These are phyloP conservation scores for Nannobrachium achirus DNA, from an alignment of 2,113 vertebrate genomes.

Conservation along the genomic window DNA sequence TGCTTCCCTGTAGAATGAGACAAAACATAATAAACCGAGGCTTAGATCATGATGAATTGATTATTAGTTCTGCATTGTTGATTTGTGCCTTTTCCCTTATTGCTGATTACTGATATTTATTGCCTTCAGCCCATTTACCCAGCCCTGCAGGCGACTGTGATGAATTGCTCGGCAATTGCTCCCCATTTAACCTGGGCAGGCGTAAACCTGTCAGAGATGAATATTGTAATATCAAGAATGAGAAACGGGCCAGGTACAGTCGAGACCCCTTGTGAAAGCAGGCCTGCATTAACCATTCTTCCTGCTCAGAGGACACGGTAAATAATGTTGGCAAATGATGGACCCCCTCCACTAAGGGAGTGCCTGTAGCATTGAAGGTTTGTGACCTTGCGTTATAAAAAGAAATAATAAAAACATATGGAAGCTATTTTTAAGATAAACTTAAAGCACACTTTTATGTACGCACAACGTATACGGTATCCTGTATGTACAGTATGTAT, in stretches of 20 bases:
- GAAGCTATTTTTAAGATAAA: too few species aligned
- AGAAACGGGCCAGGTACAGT: slow-evolving; percentile 58
- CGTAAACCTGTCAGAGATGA: slow-evolving; percentile 77
- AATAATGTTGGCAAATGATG: slow-evolving; percentile 28
- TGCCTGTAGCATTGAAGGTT: neutral
- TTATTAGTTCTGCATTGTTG: slow-evolving; percentile 69
- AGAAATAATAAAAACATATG: too few species aligned
- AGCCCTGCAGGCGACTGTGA: slow-evolving; percentile 62
- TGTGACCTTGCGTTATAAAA: slow-evolving; percentile 2
- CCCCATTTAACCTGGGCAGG: slow-evolving; percentile 64
- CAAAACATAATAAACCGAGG: slow-evolving; percentile 35
- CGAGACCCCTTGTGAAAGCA: slow-evolving; percentile 29
- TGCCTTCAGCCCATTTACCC: slow-evolving; percentile 72
- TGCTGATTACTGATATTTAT: slow-evolving; percentile 79
- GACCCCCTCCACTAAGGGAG: neutral
- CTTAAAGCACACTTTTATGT: too few species aligned
- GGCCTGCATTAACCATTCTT: neutral
- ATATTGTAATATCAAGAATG: slow-evolving; percentile 72
- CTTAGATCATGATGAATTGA: slow-evolving; percentile 69
- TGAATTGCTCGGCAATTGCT: slow-evolving; percentile 76
- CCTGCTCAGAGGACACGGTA: slow-evolving; percentile 10
- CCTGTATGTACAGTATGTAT: neutral
- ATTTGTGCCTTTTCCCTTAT: slow-evolving; percentile 66
- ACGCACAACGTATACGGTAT: neutral
- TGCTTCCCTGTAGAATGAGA: slow-evolving; percentile 33